phyloP scores from a whole-genome alignment of 2,888 invertebrate genomes.

The Protophormia terraenovae region DNA sequence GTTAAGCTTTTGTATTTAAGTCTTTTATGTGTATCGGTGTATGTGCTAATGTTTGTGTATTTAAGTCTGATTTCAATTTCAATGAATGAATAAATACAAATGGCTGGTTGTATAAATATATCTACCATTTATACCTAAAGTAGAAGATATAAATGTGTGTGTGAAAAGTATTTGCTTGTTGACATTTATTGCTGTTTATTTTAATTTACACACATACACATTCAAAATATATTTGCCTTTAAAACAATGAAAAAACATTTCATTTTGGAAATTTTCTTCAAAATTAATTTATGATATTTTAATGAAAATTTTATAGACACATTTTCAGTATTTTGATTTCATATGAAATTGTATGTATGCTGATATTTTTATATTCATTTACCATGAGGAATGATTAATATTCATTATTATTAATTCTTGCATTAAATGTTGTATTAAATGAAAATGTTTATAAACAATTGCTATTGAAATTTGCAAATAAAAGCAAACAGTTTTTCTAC shows the following conservation, averaged over 20 bases:
- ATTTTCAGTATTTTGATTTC: neutral
- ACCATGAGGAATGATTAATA: neutral
- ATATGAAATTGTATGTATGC: neutral
- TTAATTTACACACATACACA: slow-evolving; percentile 14
- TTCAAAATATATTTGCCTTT: neutral
- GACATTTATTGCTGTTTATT: slow-evolving; percentile 55
- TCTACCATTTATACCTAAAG: neutral
- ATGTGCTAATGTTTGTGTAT: slow-evolving; percentile 5
- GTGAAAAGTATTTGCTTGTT: slow-evolving; percentile 6
- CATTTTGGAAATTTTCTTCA: slow-evolving; percentile 7
- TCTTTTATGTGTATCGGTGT: neutral
- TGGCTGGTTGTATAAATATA: slow-evolving; percentile 16
- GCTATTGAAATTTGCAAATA: neutral
- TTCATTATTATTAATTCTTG: slow-evolving; percentile 21
- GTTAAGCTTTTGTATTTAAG: slow-evolving; percentile 9
- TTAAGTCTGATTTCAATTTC: slow-evolving; percentile 31
- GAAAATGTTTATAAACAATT: slow-evolving; percentile 21
- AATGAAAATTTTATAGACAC: slow-evolving; percentile 39
- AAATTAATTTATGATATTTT: slow-evolving; percentile 37
- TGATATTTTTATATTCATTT: neutral
- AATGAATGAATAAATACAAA: slow-evolving; percentile 11
- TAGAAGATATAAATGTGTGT: neutral
- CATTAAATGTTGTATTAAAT: slow-evolving; percentile 1
- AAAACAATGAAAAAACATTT: neutral
- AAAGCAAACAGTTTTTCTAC: neutral